Evolutionary conservation across 1,140 invertebrate genomes (phyloP), one percentile per base, ranked within the genome.

Genomic region (Babylonia areolata): DNA sequence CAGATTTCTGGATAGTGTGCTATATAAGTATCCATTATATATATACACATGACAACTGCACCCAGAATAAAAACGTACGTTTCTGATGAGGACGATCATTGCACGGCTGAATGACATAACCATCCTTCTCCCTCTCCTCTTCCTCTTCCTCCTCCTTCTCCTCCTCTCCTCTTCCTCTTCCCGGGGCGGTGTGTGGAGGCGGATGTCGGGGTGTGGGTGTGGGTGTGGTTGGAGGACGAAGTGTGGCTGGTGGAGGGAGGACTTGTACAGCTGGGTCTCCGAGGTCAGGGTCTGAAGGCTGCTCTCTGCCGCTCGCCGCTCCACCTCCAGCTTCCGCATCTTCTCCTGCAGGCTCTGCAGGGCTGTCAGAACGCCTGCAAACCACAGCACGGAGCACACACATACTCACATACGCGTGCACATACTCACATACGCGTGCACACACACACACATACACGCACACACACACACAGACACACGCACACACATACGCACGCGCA

Each of bases 311-410:
- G 86, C 78, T 0, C 81, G 88, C 31, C 92, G 54, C 69, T 93
- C 93, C 33, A 92, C n/a, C 78, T 93, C 93, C 33, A 93, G 73
- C 71, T 88, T 89, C 28, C 89, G 81, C 23, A 93, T 91, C 80
- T 93, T 93, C 5, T 92, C 91, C 75, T 93, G 92, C 20, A 93
- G 86, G 73, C 90, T 91, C 79, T 89, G 90, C 42, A 93, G 69
- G 0, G 93, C 93, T 17, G 90, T 88, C 75, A 93, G 88, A 1
- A 93, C 91, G 81, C 88, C 93, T 93, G 87, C 31, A 87, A n/a
- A 12, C 20, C 0, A n/a, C 58, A 20, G 20, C 23, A 64, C 58
- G 28, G 12, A 64, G 58, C 58, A 64, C 58, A 64, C 58, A 64
- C 58, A 64, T 23, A 64, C 58, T 12, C 58, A 64, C 58, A 64